Base-by-base conservation (phyloP, 1,140 invertebrate genomes). In the Ceratina australensis region DNA sequence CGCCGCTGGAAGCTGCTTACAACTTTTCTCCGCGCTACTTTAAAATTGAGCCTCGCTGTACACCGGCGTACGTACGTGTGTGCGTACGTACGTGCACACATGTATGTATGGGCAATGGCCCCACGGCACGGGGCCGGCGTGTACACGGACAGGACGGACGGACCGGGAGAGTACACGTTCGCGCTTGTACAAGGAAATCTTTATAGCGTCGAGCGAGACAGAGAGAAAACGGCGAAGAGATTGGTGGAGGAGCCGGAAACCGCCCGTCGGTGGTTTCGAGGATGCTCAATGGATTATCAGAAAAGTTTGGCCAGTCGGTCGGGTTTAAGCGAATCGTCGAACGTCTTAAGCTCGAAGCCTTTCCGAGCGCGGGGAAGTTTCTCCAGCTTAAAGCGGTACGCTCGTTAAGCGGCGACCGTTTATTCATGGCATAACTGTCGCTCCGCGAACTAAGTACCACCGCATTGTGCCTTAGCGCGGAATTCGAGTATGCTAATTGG, bases 11-110 rank as follows among this genome's bases (percentile, higher is more conserved):
- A 86, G 85, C 84, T 86, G 85, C 84, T 86, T 86, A 86, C 74
- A 86, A 86, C 85, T 86, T 86, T 86, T 86, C 72, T 61, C 47
- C 65, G 66, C 68, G 61, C 79, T 83, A 84, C 84, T 86, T 86
- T 86, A 71, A 84, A 86, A 86, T 61, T 68, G 82, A 86, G 52
- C 66, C 65, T 22, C 68, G 18, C 72, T 15, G 57, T 28, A 52
- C 47, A 47, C 26, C 49, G 28, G 59, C n/a, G n/a, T 26, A 33
- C 33, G 33, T 33, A 33, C 33, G 33, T 33, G 7, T 33, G 18
- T 64, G 33, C 63, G 20, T 47, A 59, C 65, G 42, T 52, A 54
- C n/a, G 28, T 13, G n/a, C 52, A 26, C 22, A 64, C 20, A 22
- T 1, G 0, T 1, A 8, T 3, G 10, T 26, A 22, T 24, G 0